Percentiles rank a stretch among this genome's conserved stretches.
Evolutionary conservation across 2,888 invertebrate genomes (phyloP).

Genomic region (Eilema sororculum): DNA sequence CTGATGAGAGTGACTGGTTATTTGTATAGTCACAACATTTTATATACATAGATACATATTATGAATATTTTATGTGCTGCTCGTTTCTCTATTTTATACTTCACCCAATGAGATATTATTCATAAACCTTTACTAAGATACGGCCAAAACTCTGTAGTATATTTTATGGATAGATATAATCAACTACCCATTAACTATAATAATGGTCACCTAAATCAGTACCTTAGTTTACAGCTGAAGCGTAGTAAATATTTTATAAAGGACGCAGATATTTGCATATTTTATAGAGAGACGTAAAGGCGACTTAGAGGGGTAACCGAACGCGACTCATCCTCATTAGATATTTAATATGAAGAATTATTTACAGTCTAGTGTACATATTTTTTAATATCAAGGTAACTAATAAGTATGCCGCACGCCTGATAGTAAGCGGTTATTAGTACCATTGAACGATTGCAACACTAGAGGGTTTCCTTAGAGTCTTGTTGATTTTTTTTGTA

Average conservation of each 20-base stretch:
- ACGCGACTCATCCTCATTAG: constrained; percentile 21
- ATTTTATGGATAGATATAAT: constrained; percentile 47
- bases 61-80: constrained; percentile 14
- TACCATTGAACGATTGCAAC: too few species aligned
- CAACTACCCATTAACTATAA: constrained; percentile 52
- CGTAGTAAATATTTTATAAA: constrained; percentile 71
- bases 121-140: constrained; percentile 32
- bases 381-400: background rate
- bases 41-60: constrained; percentile 9
- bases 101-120: constrained; percentile 34
- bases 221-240: constrained; percentile 62
- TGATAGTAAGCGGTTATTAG: background rate
- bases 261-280: constrained; percentile 52
- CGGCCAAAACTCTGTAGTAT: constrained; percentile 25
- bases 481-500: background rate
- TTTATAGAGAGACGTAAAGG: constrained; percentile 57
- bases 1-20: constrained; percentile 11
- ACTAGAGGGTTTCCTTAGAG: too few species aligned
- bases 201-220: constrained; percentile 55
- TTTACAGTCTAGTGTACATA: constrained; percentile 3
- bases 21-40: constrained; percentile 10
- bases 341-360: constrained; percentile 33
- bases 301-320: constrained; percentile 46
- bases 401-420: background rate
- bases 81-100: constrained; percentile 7